Percentiles rank a stretch among this genome's conserved stretches.
These are phyloP conservation scores for Scarus forsteni DNA, from an alignment of 2,797 vertebrate genomes.

Conservation along the genomic window DNA sequence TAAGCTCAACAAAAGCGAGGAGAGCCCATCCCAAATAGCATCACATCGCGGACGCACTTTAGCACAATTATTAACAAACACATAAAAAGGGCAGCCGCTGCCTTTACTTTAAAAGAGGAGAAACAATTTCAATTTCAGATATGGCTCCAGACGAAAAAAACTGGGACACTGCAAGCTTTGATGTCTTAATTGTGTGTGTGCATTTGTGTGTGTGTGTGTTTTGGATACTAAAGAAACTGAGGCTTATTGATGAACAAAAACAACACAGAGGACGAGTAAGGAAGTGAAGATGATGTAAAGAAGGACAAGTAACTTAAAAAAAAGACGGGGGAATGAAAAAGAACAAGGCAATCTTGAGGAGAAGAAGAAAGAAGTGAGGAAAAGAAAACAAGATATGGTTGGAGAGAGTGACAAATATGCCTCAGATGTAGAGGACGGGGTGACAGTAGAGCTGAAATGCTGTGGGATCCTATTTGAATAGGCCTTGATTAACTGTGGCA, in stretches of 20 bases:
- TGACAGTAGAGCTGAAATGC: slow-evolving; percentile 57
- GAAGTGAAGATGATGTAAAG: slow-evolving; percentile 47
- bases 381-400: slow-evolving; percentile 22
- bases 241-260: slow-evolving; percentile 73
- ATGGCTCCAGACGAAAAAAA: slow-evolving; percentile 74
- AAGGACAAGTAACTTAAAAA: slow-evolving; percentile 35
- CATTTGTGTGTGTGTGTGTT: slow-evolving; percentile 31
- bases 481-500: slow-evolving; percentile 71
- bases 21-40: slow-evolving; percentile 48
- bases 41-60: slow-evolving; percentile 38
- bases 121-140: slow-evolving; percentile 74
- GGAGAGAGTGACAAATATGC: slow-evolving; percentile 47
- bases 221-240: slow-evolving; percentile 57
- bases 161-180: slow-evolving; percentile 80
- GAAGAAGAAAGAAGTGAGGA: slow-evolving; percentile 22
- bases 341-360: slow-evolving; percentile 29
- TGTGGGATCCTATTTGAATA: slow-evolving; percentile 64
- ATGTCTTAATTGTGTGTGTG: slow-evolving; percentile 80
- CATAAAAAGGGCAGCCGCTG: slow-evolving; percentile 54
- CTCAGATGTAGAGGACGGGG: slow-evolving; percentile 46
- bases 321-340: slow-evolving; percentile 23
- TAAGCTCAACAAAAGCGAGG: slow-evolving; percentile 59
- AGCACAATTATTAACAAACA: slow-evolving; percentile 69
- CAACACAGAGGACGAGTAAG: slow-evolving; percentile 10
- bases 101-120: slow-evolving; percentile 38